Base-by-base conservation (phyloP, 2,797 vertebrate species). In the Malurus splendens region DNA sequence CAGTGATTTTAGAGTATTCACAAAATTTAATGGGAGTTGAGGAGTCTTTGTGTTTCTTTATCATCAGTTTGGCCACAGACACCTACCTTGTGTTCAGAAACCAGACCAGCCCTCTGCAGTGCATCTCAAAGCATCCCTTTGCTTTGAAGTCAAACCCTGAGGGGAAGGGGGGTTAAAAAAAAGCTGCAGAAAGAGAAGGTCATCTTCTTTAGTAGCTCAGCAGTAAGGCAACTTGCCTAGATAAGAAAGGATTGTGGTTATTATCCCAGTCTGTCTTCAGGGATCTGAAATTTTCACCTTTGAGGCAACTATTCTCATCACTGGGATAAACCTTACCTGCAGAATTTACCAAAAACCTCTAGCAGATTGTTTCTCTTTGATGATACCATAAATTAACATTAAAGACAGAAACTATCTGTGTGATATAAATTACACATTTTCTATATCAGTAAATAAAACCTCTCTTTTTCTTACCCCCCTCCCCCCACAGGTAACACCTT, bases 81-180 rank as follows among this genome's bases (percentile, higher is more conserved):
- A 2, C 39, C 22, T 32, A 62, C 18, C 22, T 52, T 38, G 11
- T 24, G 14, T 66, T 79, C 81, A 73, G 75, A 70, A 73, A 73
- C 4, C 28, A 55, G 36, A 7, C 19, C 18, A 62, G 42, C 12
- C 24, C 38, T 18, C 52, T 59, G 56, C 64, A 48, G 38, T 11
- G 12, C 19, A n/a, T 23, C 25, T 75, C 39, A 82, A 65, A 91
- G 9, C 27, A 36, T 47, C 19, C 14, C 14, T 73, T 62, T 62
- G 18, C 44, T 90, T 89, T 90, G 36, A 90, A 91, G 41, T 70
- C 28, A 82, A 55, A 68, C 32, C 28, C n/a, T 51, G 32, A 32
- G 38, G 44, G 28, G 13, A 33, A 62, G 27, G 7, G 36, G 4
- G 19, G 2, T 1, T 1, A 32, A 7, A 39, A 33, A 33, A 38